A percentile compares a stretch with the other conserved stretches of the same genome.
These are phyloP conservation scores for Carterocephalus palaemon DNA, from an alignment of 2,888 invertebrate genomes.

Conservation along the genomic window DNA sequence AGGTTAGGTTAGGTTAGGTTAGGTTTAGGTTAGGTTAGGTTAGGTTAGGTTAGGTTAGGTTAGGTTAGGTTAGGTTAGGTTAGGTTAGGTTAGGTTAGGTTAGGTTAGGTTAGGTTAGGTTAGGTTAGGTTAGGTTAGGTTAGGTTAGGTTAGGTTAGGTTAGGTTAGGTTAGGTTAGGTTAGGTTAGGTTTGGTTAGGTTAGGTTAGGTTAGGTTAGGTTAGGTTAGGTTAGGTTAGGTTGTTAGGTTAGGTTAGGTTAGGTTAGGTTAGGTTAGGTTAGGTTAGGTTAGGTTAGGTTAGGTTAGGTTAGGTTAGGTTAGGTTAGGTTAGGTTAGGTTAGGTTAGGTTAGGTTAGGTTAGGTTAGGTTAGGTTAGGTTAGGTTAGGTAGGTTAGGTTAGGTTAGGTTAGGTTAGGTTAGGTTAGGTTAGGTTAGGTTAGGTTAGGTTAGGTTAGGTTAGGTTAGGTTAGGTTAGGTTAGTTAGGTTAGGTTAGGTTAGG, in stretches of 20 bases:
- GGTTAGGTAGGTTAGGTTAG: no score
- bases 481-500: background rate
- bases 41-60: background rate
- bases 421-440: background rate
- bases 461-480: background rate
- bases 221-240: background rate
- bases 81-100: background rate
- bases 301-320: background rate
- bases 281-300: background rate
- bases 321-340: background rate
- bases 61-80: background rate
- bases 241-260: background rate
- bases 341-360: background rate
- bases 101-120: background rate
- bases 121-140: background rate
- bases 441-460: background rate
- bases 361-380: background rate
- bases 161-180: background rate
- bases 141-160: background rate
- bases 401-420: background rate
- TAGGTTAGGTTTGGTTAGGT: background rate
- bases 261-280: background rate
- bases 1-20: background rate
- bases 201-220: background rate
- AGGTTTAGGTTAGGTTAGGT: no score